Base-by-base conservation (phyloP, 1,140 invertebrate genomes). In the Heliconius himera region DNA sequence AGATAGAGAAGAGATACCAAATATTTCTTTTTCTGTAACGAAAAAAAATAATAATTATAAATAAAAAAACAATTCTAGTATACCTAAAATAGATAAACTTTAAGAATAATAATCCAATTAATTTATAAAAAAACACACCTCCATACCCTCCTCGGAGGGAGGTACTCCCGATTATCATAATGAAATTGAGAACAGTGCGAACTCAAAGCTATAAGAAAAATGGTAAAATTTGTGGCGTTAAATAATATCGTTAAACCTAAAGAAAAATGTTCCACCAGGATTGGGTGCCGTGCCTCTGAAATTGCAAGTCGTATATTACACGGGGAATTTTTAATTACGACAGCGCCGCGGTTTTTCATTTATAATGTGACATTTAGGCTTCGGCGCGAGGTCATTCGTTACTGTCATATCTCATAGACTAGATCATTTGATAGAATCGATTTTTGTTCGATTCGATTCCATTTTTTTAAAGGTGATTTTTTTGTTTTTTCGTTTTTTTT, bases 241-340 rank as follows among this genome's bases (percentile, higher is more conserved):
- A 94, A 94, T 94, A 94, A 93, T 94, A 93, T 89, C 91, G 92
- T 92, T 93, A 91, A 91, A 88, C 90, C 84, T 82, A 88, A 90
- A 93, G 91, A 94, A 92, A 93, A 94, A 94, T 92, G 91, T 87
- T 84, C 80, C 82, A 72, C 85, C 90, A 89, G 90, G 88, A 89
- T 86, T 73, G 81, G 81, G 88, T 81, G 80, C 85, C 84, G 83
- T 83, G 83, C 83, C 87, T 87, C 86, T 89, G 88, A 93, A 94
- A 94, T 93, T 93, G 92, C 90, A 89, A 90, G 89, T 87, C 92
- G 89, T 94, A 93, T 92, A 92, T 94, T 93, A 94, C 87, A 89
- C 88, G 88, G 89, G 87, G 91, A 94, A 93, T 94, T 94, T 94
- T 94, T 91, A 94, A 94, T 94, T 94, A 94, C 91, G 85, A 84